Base-by-base conservation (phyloP, 2,888 invertebrate genomes). In the Tipula unca region DNA sequence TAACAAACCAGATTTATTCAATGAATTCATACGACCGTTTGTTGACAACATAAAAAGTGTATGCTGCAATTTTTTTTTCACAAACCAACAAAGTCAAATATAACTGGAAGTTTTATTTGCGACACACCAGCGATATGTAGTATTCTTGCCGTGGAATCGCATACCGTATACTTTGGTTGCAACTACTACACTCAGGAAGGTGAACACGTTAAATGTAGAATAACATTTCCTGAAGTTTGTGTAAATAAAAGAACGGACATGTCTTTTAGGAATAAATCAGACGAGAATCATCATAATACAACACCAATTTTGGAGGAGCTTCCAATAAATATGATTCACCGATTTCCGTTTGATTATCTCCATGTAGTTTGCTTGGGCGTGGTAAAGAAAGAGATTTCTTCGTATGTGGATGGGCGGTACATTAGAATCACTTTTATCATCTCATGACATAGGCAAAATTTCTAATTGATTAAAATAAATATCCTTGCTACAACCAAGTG, bases 291-390 rank as follows among this genome's bases (percentile, higher is more conserved):
- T 86, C 87, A 87, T 86, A 85, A 85, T 29, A 86, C 86, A 69
- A 85, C 32, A 39, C 87, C 88, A 32, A 85, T 86, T 82, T 84
- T 88, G 39, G 84, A 82, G 35, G 86, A 87, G 36, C 29, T 87
- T 14, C 84, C 86, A 85, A 86, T 86, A n/a, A 86, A 87, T 85
- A 87, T 88, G 86, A 87, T 87, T 85, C 86, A 86, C 17, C 69
- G 1, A 10, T 69, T 69, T 86, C 84, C 85, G 29, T 82, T 85
- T 6, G 85, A 85, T 32, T 85, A 83, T 25, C 83, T 85, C 4
- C 85, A 85, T 83, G 14, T 88, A 20, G 87, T 88, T 48, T 87
- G 87, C 86, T 84, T 87, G 39, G 87, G 88, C 29, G 86, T 87
- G 17, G n/a, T n/a, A n/a, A n/a, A 85, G 87, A 29, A 87, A 87